These are phyloP conservation scores for Dryobota labecula DNA, from an alignment of 2,888 invertebrate species.

Conservation along the genomic window DNA sequence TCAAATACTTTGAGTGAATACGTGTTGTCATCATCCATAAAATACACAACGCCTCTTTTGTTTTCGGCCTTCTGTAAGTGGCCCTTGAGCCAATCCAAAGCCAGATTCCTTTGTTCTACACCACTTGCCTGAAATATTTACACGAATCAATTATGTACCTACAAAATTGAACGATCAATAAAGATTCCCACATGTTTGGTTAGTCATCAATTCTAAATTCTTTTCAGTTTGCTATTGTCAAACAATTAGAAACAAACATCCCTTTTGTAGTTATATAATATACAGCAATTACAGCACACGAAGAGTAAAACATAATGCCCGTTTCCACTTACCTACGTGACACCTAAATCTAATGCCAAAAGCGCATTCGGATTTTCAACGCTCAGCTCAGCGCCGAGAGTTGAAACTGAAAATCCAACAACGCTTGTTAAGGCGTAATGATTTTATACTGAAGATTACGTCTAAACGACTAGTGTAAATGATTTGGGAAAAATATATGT, in stretches of 20 bases:
- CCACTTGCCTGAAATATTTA: slow-evolving; percentile 92
- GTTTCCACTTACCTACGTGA: not conserved
- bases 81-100: slow-evolving; percentile 94
- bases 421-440: too few species aligned
- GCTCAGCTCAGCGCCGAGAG: too few species aligned
- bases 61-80: slow-evolving; percentile 89
- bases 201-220: slow-evolving; percentile 30
- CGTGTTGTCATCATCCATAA: slow-evolving; percentile 99
- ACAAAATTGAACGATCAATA: slow-evolving; percentile 16
- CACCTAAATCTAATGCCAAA: not conserved
- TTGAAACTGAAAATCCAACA: not conserved
- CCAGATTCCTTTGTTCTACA: slow-evolving; percentile 97
- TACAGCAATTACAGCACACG: slow-evolving; percentile 18
- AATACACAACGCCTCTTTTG: slow-evolving; percentile 95
- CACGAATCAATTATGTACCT: slow-evolving; percentile 26
- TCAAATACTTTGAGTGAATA: slow-evolving; percentile 97
- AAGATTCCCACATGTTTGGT: slow-evolving; percentile 36
- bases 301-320: slow-evolving; percentile 20
- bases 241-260: slow-evolving; percentile 47
- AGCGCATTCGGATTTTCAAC: not conserved
- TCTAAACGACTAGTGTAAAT: too few species aligned
- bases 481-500: too few species aligned
- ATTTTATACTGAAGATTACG: too few species aligned
- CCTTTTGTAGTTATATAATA: slow-evolving; percentile 27
- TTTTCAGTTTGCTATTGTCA: slow-evolving; percentile 15